These are phyloP conservation scores for Nansenia antarctica DNA, from an alignment of 2,113 vertebrate genomes.

Conservation along the genomic window DNA sequence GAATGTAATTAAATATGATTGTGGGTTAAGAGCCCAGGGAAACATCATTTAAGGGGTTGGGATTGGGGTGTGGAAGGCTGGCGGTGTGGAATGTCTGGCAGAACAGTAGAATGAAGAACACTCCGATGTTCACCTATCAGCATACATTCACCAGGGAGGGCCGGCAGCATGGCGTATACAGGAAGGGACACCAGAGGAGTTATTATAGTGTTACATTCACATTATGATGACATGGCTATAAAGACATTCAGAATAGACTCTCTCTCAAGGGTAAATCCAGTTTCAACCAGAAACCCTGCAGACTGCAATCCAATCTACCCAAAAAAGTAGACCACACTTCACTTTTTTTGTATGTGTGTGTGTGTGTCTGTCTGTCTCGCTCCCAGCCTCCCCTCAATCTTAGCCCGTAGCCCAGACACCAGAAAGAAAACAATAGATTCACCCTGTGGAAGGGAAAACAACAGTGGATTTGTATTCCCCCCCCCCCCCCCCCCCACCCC, in stretches of 20 bases:
- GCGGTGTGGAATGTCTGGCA: neutral
- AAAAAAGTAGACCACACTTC: conserved; percentile 36
- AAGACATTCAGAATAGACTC: neutral
- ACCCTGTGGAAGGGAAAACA: conserved; percentile 52
- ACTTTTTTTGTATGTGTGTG: conserved; percentile 20
- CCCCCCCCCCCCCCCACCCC: neutral
- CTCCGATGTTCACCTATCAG: neutral
- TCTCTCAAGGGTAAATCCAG: conserved; percentile 23
- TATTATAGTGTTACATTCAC: neutral
- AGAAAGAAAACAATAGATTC: conserved; percentile 58
- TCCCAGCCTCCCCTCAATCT: neutral
- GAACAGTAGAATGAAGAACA: neutral
- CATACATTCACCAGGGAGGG: neutral
- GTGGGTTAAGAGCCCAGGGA: conserved; percentile 13
- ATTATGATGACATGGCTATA: conserved; percentile 41
- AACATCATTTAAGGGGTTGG: conserved; percentile 15
- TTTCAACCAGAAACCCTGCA: conserved; percentile 38
- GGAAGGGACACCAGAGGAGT: neutral
- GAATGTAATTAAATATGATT: conserved; percentile 7
- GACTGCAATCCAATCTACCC: conserved; percentile 39
- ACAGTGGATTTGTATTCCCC: conserved; percentile 47
- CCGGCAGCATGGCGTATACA: neutral
- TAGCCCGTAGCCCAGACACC: conserved; percentile 25
- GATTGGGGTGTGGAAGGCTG: conserved; percentile 24
- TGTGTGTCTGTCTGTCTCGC: neutral